Evolutionary conservation across 2,797 vertebrate species (phyloP), one percentile per base, ranked within the genome.

Genomic region (Ptychobarbus kaznakovi): DNA sequence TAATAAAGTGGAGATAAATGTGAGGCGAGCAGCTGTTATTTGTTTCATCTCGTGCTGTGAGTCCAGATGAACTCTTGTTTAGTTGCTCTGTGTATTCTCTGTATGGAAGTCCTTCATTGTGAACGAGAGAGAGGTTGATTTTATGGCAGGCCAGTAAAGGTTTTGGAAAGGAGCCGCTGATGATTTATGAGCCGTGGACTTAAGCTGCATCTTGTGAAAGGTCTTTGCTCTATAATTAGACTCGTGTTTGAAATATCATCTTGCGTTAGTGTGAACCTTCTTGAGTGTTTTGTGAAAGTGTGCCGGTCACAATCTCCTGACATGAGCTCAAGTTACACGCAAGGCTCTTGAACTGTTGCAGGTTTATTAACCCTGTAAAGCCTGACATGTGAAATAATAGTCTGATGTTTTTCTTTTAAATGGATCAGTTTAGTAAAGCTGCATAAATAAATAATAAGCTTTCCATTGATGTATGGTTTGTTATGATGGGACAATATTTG

Each of bases 181-280:
- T 15, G 74, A 38, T 38, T 76, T 38, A n/a, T 15, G 32, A 76
- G 49, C 10, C 5, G 8, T 18, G 44, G 8, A 73, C 15, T 49
- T 12, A 16, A 12, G 46, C 46, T 35, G 46, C 32, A 56, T 56
- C 49, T 22, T 75, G 28, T 35, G 49, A 53, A 75, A 20, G 5
- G 25, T 22, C 18, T 76, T 56, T 35, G 12, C 74, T 38, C 74
- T 76, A 76, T 56, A 56, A 38, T 76, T 76, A 76, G 74, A 40
- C 32, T 8, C 32, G 6, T 32, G 6, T 51, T 75, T 20, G 53
- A 38, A 56, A 76, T 56, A 76, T 56, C 51, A n/a, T 35, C 74
- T 76, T 76, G 51, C 11, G 12, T 76, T 15, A n/a, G 51, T 1
- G n/a, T 38, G 74, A 76, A 15, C 18, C 51, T 28, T 53, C 16